A percentile compares a stretch with the other conserved stretches of the same genome.
phyloP scores from a whole-genome alignment of 2,797 vertebrate species.

The Rhabdophis nuchalis region DNA sequence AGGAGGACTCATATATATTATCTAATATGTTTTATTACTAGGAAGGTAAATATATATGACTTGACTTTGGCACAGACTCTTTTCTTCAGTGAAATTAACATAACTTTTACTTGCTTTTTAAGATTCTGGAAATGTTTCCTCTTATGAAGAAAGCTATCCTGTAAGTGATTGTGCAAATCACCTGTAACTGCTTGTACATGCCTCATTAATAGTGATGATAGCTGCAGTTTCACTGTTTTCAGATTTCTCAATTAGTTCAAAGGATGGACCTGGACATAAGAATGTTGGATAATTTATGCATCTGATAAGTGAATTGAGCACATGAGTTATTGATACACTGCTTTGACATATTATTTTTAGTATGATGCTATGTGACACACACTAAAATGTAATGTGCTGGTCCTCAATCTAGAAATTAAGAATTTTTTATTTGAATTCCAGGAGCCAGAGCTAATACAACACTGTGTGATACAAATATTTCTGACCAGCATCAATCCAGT shows the following conservation, averaged over 20 bases:
- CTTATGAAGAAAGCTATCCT: neutral
- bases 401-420: conserved; percentile 65
- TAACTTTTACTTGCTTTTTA: conserved; percentile 68
- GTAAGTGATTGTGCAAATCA: neutral
- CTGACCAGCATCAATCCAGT: conserved; percentile 84
- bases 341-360: conserved; percentile 77
- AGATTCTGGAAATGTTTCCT: conserved; percentile 56
- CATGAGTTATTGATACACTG: conserved; percentile 83
- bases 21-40: conserved; percentile 21
- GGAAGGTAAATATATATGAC: conserved; percentile 30
- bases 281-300: conserved; percentile 79
- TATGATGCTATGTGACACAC: conserved; percentile 71
- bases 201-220: conserved; percentile 65
- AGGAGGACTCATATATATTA: neutral
- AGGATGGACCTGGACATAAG: conserved; percentile 71
- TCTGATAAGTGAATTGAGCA: conserved; percentile 70
- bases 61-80: conserved; percentile 59
- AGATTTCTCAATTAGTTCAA: conserved; percentile 71
- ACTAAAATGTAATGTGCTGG: conserved; percentile 56
- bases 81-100: conserved; percentile 75
- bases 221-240: conserved; percentile 75
- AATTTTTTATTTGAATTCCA: conserved; percentile 72
- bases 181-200: conserved; percentile 76
- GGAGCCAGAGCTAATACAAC: conserved; percentile 85
- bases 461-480: conserved; percentile 82